Base-by-base conservation (phyloP, 2,113 vertebrate species). In the Pomatorhinus ruficollis region DNA sequence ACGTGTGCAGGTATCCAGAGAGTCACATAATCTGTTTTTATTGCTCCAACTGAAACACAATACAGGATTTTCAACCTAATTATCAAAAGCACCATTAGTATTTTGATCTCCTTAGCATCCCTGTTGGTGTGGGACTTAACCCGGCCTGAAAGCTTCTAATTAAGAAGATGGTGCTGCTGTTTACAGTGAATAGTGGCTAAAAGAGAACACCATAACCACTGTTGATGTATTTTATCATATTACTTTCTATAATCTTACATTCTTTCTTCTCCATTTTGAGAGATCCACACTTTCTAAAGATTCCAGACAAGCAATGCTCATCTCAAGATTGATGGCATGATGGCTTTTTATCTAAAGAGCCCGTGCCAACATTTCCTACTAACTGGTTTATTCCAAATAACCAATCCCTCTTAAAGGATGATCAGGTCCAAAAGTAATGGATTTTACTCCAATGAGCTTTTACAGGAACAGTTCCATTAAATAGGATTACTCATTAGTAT, bases 51-150 rank as follows among this genome's bases (percentile, higher is more conserved):
- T 56, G 88, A 95, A 95, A 81, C 27, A 96, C 77, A 94, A 86
- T 66, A 92, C 13, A 68, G 83, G 72, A 92, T 71, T 92, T 95
- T 49, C 85, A 90, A 87, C 49, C 92, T 79, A 94, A 97, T 93
- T 96, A 95, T 83, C 40, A 66, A 89, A 92, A 90, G 60, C n/a
- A 30, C 86, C 69, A 90, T 83, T 83, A 94, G 60, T 56, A 92
- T 93, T 96, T 94, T 94, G 64, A 96, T 90, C 88, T 82, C 83
- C 85, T 97, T 94, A 89, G 65, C 7, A 94, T 89, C 57, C 69
- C 52, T 94, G 25, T 53, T 89, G 85, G 76, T 95, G 87, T 12
- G 16, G 45, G 83, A 77, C 76, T 92, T 92, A 83, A 83, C 82
- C 15, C 35, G 49, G 69, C 23, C 61, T 87, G 56, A 89, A 93